Conservation (phyloP, 2,797 vertebrate species). For the Poecilia gillii region DNA sequence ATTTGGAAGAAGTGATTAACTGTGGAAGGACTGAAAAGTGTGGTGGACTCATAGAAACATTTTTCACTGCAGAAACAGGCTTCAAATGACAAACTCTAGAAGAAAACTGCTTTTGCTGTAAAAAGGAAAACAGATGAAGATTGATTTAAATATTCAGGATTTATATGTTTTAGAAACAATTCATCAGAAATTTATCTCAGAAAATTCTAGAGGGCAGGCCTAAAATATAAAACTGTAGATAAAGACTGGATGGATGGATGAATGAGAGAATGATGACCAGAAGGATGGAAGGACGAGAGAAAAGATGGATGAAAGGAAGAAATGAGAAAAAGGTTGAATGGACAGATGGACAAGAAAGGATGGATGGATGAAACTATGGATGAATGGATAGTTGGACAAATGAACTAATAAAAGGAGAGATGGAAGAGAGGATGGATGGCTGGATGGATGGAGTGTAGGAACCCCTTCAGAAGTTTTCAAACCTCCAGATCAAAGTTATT, state of each 20-base stretch:
- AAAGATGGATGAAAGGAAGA: not conserved
- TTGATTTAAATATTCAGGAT: not conserved
- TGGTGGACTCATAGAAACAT: not conserved
- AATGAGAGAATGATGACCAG: too few relatives aligned
- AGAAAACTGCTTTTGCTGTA: not conserved
- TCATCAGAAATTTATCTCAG: not conserved
- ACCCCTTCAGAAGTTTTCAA: not conserved
- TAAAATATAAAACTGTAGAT: not conserved
- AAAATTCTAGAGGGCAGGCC: not conserved
- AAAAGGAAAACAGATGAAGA: not conserved
- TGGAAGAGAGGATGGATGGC: too few relatives aligned
- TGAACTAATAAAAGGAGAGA: not conserved
- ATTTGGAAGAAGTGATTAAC: not conserved
- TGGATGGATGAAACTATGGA: not conserved
- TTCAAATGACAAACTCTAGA: not conserved
- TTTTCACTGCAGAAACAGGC: not conserved
- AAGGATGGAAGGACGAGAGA: not conserved
- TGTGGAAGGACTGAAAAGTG: not conserved
- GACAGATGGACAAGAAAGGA: not conserved
- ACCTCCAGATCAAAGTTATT: not conserved
- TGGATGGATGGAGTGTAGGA: not conserved
- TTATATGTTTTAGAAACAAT: not conserved
- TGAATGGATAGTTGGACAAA: not conserved
- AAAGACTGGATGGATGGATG: not conserved
- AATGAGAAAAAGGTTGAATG: not conserved